These are phyloP conservation scores for Eupithecia dodoneata DNA, from an alignment of 2,888 invertebrate species.

Conservation along the genomic window DNA sequence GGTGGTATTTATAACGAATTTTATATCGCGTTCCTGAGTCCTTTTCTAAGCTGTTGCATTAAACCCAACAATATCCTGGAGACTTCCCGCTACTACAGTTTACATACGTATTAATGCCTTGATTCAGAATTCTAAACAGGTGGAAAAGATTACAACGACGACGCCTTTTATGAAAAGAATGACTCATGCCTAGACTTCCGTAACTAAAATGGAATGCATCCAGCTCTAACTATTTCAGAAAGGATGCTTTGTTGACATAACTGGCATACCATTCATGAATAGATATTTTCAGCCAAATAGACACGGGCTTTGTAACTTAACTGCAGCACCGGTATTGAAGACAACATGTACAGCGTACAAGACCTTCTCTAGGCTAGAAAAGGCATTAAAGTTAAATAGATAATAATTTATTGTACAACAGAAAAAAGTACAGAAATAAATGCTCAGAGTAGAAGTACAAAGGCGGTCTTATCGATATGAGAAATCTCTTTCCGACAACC, in stretches of 20 bases:
- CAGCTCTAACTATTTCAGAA: constrained; percentile 16
- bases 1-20: neutral
- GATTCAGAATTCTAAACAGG: constrained; percentile 39
- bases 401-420: too few relatives aligned
- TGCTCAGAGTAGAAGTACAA: too few relatives aligned
- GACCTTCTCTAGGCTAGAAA: too few relatives aligned
- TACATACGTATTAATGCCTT: constrained; percentile 16
- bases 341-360: too few relatives aligned
- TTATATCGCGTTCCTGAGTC: neutral
- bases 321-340: neutral
- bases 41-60: neutral
- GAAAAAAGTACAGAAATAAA: too few relatives aligned
- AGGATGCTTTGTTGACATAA: constrained; percentile 17
- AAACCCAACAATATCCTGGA: neutral
- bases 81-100: constrained; percentile 9
- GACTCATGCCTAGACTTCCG: constrained; percentile 38
- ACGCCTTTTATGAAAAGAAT: constrained; percentile 37
- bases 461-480: too few relatives aligned
- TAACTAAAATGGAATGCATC: constrained; percentile 27
- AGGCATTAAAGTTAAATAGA: too few relatives aligned
- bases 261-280: constrained; percentile 11
- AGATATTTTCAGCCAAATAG: neutral
- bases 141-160: constrained; percentile 20
- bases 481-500: too few relatives aligned
- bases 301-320: neutral